phyloP scores from a whole-genome alignment of 2,113 vertebrate genomes.

The Piaya cayana region DNA sequence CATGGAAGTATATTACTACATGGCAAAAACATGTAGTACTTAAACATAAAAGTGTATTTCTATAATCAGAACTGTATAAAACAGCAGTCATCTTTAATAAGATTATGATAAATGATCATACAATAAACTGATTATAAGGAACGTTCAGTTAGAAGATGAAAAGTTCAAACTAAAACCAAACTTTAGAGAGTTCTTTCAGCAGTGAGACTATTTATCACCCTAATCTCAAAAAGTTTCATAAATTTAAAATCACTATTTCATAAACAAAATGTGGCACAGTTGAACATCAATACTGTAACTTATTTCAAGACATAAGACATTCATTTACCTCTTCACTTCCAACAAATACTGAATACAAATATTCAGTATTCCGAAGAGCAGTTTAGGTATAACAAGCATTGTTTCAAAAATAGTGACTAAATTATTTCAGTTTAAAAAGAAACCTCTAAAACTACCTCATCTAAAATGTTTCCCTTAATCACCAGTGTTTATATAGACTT shows the following conservation, averaged over 20 bases:
- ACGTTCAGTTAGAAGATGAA: not conserved
- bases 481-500: not conserved
- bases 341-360: not conserved
- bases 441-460: not conserved
- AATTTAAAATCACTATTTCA: not conserved
- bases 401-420: not conserved
- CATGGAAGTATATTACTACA: not conserved
- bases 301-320: not conserved
- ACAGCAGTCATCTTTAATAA: not conserved
- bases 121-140: not conserved
- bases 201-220: not conserved
- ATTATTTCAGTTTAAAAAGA: not conserved
- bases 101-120: not conserved
- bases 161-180: not conserved
- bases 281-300: not conserved
- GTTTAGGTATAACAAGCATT: not conserved
- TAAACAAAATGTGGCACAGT: not conserved
- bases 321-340: not conserved
- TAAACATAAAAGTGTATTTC: too few species aligned
- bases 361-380: not conserved
- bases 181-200: not conserved
- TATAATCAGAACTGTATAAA: not conserved
- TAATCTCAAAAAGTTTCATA: not conserved
- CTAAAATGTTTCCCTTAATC: not conserved
- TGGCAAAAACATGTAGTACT: not conserved